Evolutionary conservation across 2,888 invertebrate genomes (phyloP).

Genomic region (Caenorhabditis parvicauda): DNA sequence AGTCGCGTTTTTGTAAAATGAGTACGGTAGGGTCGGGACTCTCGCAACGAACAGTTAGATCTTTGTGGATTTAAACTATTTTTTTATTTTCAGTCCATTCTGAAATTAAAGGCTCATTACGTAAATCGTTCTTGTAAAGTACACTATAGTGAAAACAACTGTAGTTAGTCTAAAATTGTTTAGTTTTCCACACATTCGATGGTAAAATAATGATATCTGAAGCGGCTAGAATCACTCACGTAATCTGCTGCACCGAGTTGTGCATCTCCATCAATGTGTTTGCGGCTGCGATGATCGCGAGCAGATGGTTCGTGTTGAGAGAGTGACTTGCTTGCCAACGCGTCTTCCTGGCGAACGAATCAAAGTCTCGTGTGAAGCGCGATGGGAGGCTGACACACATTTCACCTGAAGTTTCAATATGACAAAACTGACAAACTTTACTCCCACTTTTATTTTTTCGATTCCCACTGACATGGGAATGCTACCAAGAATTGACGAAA

Average conservation of each 20-base stretch:
- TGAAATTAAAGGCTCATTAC: too few species aligned
- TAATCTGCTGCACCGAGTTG: slow-evolving; percentile 80
- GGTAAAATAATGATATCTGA: background rate
- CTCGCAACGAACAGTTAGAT: too few species aligned
- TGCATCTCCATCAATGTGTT: slow-evolving; percentile 98
- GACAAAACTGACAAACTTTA: background rate
- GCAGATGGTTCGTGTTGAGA: slow-evolving; percentile 88
- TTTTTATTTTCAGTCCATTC: too few species aligned
- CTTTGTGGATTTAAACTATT: too few species aligned
- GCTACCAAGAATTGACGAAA: too few species aligned
- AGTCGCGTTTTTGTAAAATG: too few species aligned
- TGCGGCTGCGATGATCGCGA: slow-evolving; percentile 88
- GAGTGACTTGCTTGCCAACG: slow-evolving; percentile 90
- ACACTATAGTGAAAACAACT: too few species aligned
- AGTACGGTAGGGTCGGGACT: too few species aligned
- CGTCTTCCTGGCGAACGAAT: slow-evolving; percentile 61
- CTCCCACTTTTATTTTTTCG: background rate
- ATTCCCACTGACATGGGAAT: too few species aligned
- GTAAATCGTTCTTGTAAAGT: too few species aligned
- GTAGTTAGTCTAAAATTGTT: too few species aligned
- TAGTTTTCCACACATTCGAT: too few species aligned
- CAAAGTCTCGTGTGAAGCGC: slow-evolving; percentile 28
- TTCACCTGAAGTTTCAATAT: slow-evolving; percentile 33
- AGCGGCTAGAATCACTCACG: slow-evolving; percentile 6
- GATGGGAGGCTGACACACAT: slow-evolving; percentile 56